A percentile compares a stretch with the other conserved stretches of the same genome.
Evolutionary conservation across 2,113 vertebrate species (phyloP).

Genomic region (Pheucticus melanocephalus): DNA sequence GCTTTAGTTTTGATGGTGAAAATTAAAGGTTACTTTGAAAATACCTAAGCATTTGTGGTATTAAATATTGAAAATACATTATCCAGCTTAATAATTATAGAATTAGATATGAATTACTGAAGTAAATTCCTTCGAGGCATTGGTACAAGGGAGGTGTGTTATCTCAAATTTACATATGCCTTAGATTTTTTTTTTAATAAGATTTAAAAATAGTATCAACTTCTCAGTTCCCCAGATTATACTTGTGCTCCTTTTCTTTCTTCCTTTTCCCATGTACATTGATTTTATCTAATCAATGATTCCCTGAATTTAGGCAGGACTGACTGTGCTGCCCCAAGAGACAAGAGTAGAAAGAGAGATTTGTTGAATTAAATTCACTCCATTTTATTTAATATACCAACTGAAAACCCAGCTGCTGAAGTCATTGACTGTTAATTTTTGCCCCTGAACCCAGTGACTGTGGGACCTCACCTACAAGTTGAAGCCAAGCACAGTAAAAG

Average conservation of each 20-base stretch:
- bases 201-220: conserved; percentile 34
- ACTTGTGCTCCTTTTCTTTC: conserved; percentile 4
- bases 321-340: not conserved
- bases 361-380: not conserved
- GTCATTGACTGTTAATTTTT: not conserved
- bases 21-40: conserved; percentile 53
- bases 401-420: not conserved
- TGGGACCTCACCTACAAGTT: not conserved
- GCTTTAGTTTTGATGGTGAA: conserved; percentile 4
- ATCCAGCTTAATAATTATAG: conserved; percentile 52
- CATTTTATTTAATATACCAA: not conserved
- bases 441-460: not conserved
- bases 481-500: not conserved
- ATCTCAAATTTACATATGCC: conserved; percentile 53
- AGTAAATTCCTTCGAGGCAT: conserved; percentile 23
- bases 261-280: not conserved
- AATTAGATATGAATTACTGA: conserved; percentile 56
- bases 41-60: not conserved
- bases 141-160: not conserved
- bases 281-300: conserved; percentile 20
- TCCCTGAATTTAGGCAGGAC: not conserved
- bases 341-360: not conserved
- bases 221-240: not conserved
- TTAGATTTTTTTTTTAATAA: conserved; percentile 1
- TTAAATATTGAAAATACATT: conserved; percentile 18